A percentile compares a stretch with the other conserved stretches of the same genome.
Evolutionary conservation across 2,797 vertebrate species (phyloP).

Genomic region (Rhinoraja longicauda): DNA sequence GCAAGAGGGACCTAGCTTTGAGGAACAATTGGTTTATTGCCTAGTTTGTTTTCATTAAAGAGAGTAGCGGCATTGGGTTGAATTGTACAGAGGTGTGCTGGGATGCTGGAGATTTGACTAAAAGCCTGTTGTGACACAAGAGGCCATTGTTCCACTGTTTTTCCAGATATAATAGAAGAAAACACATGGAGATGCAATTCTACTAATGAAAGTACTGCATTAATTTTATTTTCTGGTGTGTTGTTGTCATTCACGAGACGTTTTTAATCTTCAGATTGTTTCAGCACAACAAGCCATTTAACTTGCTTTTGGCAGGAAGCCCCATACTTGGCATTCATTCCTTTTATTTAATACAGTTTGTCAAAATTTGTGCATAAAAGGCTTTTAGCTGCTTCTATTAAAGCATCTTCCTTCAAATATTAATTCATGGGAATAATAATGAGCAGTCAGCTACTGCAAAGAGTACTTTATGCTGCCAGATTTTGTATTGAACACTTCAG

Average conservation of each 20-base stretch:
- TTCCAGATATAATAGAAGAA: constrained; percentile 65
- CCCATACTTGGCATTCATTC: constrained; percentile 55
- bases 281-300: constrained; percentile 66
- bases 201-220: constrained; percentile 68
- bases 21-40: constrained; percentile 42
- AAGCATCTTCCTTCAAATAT: constrained; percentile 63
- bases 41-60: constrained; percentile 49
- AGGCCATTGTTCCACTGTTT: constrained; percentile 57
- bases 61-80: constrained; percentile 50
- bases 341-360: constrained; percentile 59
- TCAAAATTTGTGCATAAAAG: constrained; percentile 59
- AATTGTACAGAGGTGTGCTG: constrained; percentile 53
- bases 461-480: not conserved
- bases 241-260: constrained; percentile 75
- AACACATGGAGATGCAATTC: constrained; percentile 63
- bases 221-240: constrained; percentile 71
- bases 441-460: constrained; percentile 17
- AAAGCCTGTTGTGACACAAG: constrained; percentile 60
- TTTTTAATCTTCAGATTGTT: constrained; percentile 74
- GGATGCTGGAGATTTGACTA: constrained; percentile 65
- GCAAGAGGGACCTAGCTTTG: constrained; percentile 42
- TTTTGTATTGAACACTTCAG: not conserved
- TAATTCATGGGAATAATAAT: constrained; percentile 38
- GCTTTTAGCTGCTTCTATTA: constrained; percentile 59
- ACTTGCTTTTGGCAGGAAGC: constrained; percentile 65